A percentile compares a stretch with the other conserved stretches of the same genome.
These are phyloP conservation scores for Coleophora flavipennella DNA, from an alignment of 2,888 invertebrate genomes.

Conservation along the genomic window DNA sequence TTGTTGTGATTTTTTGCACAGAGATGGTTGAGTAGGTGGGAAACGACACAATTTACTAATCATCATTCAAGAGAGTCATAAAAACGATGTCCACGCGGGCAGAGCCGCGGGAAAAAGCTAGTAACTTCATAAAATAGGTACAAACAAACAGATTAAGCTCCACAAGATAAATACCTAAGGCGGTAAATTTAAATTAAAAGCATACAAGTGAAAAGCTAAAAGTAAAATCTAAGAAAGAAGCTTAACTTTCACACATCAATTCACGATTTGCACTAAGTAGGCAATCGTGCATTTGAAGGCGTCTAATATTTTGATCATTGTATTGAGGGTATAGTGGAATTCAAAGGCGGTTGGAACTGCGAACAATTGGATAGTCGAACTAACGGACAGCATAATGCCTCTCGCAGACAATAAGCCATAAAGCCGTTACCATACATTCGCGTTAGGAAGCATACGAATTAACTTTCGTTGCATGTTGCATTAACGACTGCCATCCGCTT, in stretches of 20 bases:
- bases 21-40: too few species aligned
- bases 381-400: slow-evolving; percentile 29
- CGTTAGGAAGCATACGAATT: slow-evolving; percentile 22
- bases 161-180: too few species aligned
- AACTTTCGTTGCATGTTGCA: slow-evolving; percentile 14
- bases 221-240: too few species aligned
- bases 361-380: slow-evolving; percentile 31
- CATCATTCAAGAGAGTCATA: too few species aligned
- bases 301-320: neutral
- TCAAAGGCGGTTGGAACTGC: slow-evolving; percentile 24
- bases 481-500: slow-evolving; percentile 13
- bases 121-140: too few species aligned
- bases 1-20: too few species aligned
- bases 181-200: too few species aligned
- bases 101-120: too few species aligned
- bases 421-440: slow-evolving; percentile 24
- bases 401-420: slow-evolving; percentile 31
- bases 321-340: slow-evolving; percentile 20
- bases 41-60: too few species aligned
- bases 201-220: too few species aligned
- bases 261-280: neutral
- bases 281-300: neutral
- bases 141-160: too few species aligned
- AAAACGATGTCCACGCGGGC: too few species aligned
- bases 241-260: neutral